Evolutionary conservation across 2,888 invertebrate genomes (phyloP), one percentile per base, ranked within the genome.

Genomic region (Stomorhina lunata): DNA sequence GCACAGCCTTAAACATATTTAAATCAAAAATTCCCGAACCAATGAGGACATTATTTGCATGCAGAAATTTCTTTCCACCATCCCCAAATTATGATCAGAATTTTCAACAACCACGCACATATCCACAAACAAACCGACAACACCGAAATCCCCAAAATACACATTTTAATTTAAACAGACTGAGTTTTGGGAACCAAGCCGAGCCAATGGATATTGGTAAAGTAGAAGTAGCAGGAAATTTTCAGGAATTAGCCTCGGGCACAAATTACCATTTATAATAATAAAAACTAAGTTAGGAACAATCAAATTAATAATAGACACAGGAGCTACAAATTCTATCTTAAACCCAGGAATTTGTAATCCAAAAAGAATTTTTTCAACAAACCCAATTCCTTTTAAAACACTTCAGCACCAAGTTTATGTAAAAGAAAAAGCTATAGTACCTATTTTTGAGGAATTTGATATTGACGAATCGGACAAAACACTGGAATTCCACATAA

Each of bases 1-100:
- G 76, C 25, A 68, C 84, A 32, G 83, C 85, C 9, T 59, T 85
- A 12, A 37, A 37, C 37, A 12, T 37, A 37, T 37, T 37, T 37
- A 37, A 37, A 12, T 37, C 37, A 37, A 37, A 37, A 37, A 37
- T 12, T 10, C 37, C 12, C 12, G 37, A 37, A 37, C 37, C 6
- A 37, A 37, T 37, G 37, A 37, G 12, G 37, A 37, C 37, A 37
- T 12, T 37, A 37, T 37, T 37, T 12, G 37, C 37, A 37, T 37
- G 37, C 37, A 37, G 37, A 37, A 37, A 37, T n/a, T n/a, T n/a
- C n/a, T n/a, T n/a, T n/a, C n/a, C n/a, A n/a, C n/a, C n/a, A n/a
- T n/a, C n/a, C 10, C 27, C 25, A 50, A 2, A 9, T 9, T 6
- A 27, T 1, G 25, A 25, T 4, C 10, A 25, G 6, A 25, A 50